Evolutionary conservation across 2,797 vertebrate species (phyloP).

Genomic region (Scolopax rusticola): DNA sequence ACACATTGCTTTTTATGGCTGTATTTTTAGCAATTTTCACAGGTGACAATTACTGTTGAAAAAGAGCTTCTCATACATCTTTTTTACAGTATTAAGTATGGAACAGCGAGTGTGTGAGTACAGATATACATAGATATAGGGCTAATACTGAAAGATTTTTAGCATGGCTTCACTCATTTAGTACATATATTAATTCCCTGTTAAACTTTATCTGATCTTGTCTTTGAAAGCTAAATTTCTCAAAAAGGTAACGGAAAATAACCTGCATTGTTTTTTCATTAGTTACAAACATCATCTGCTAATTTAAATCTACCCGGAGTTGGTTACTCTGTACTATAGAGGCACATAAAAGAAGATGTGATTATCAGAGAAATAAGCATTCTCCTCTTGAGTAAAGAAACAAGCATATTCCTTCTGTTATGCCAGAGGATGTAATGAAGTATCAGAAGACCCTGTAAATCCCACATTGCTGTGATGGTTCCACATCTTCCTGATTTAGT

Average conservation of each 20-base stretch:
- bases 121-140: not conserved
- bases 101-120: not conserved
- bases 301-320: not conserved
- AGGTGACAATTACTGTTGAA: not conserved
- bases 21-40: not conserved
- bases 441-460: not conserved
- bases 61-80: not conserved
- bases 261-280: not conserved
- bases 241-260: not conserved
- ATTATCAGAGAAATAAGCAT: not conserved
- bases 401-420: not conserved
- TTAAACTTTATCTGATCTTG: not conserved
- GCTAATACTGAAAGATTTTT: not conserved
- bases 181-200: not conserved
- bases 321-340: not conserved
- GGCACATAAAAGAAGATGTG: not conserved
- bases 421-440: not conserved
- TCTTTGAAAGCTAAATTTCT: not conserved
- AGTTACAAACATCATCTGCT: not conserved
- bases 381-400: not conserved
- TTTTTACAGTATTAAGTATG: not conserved
- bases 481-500: not conserved
- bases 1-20: not conserved
- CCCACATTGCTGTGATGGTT: not conserved
- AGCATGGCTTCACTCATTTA: not conserved